Evolutionary conservation across 1,140 invertebrate species (phyloP), one percentile per base, ranked within the genome.

Genomic region (Aphidius gifuensis): DNA sequence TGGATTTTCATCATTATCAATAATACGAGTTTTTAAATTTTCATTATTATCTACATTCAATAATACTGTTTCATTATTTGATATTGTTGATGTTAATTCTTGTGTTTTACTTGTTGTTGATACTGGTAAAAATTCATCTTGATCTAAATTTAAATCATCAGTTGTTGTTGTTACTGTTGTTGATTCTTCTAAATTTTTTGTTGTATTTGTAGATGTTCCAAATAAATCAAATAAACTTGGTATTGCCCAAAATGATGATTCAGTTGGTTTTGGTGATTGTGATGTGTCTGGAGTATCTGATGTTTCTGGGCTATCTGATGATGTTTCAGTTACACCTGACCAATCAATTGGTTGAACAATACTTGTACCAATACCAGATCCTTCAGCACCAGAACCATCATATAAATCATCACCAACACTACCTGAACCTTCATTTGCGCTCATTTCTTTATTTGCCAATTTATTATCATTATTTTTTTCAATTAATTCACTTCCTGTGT

Each of bases 311-410:
- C 40, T 11, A 6, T 46, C 42, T 63, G 46, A 23, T 11, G 2
- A 2, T 3, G 47, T 23, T 11, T 6, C 8, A 7, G 32, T 32
- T 8, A 42, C 46, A n/a, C 51, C 21, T 9, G 53, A 48, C 61
- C 61, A 63, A 39, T 40, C 40, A 9, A 63, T 73, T 4, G 63
- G 68, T 3, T 69, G 60, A 9, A 67, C 32, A 9, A 63, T 53
- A 6, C 39, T 62, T 0, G 65, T 61, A 23, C 77, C 78, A 0
- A 66, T 61, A 23, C 78, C 78, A 0, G 77, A 78, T 23, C 76
- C 78, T 55, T 77, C 77, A 4, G 65, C 6, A 7, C 77, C 76
- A 1, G 77, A 78, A 50, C 74, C 76, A 23, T 78, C 75, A 6
- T 76, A 71, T n/a, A 11, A 1, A 42, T 62, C 61, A 6, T 71